Base-by-base conservation (phyloP, 2,888 invertebrate genomes). In the Ditylenchus weischeri region DNA sequence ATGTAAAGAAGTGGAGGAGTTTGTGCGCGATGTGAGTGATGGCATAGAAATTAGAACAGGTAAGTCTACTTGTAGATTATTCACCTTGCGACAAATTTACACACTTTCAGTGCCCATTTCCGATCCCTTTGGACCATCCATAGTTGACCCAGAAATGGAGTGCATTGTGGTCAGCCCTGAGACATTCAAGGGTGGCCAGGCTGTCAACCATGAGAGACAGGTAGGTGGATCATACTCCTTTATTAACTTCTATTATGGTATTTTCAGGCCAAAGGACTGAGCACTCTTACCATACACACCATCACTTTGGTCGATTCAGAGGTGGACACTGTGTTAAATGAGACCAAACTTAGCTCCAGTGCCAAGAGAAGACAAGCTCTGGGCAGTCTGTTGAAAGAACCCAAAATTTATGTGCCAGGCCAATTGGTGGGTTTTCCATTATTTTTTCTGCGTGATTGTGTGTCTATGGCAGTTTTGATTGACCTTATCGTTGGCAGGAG, bases 51-150 rank as follows among this genome's bases (percentile, higher is more conserved):
- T 90, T 78, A 87, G 90, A 74, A 8, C 43, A 6, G 43, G 43
- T 43, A 5, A 43, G 43, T 13, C 43, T 8, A 43, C 13, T 8
- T 13, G 43, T 8, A 43, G 43, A 43, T 8, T 8, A 43, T 43
- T 8, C 1, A 13, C 43, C 11, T 43, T 43, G 8, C 8, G 29
- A 29, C 29, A 4, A 29, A 29, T 43, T 15, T 13, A 13, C 43
- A 43, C n/a, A 7, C 6, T 1, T 21, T 87, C 94, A 23, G 89
- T 91, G 15, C 89, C 91, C 0, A 90, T 99, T 74, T 86, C 86
- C 74, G 96, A 99, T 85, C 87, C 92, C 8, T 95, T 90, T 86
- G 98, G 98, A 4, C 98, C 98, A 0, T 91, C 96, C 0, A 90
- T 90, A 81, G 84, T 86, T 10, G 85, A 86, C 38, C 84, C 71